phyloP scores from a whole-genome alignment of 1,140 invertebrate species.

The Bombyx mandarina region DNA sequence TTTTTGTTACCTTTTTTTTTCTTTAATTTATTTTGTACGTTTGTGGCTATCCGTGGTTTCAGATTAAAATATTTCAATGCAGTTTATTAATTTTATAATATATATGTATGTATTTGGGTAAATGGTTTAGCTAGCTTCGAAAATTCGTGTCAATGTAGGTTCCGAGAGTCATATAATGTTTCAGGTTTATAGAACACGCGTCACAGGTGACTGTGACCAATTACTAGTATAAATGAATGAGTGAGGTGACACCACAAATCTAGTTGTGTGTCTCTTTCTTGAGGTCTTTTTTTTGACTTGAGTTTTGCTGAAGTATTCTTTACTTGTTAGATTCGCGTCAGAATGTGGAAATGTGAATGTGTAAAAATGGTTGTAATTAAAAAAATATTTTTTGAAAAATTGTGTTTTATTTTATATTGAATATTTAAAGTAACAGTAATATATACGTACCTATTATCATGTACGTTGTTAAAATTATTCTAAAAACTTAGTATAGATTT shows the following conservation, averaged over 20 bases:
- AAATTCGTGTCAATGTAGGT: too few relatives aligned
- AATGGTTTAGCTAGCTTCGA: too few relatives aligned
- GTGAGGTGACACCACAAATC: background rate
- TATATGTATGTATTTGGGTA: too few relatives aligned
- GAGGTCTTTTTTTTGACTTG: too few relatives aligned
- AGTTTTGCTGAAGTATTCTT: too few relatives aligned
- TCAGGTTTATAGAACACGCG: background rate
- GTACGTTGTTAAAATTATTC: background rate
- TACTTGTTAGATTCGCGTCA: too few relatives aligned
- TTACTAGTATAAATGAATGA: background rate
- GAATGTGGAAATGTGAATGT: conserved; percentile 1
- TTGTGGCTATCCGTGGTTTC: too few relatives aligned
- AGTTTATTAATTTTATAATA: too few relatives aligned
- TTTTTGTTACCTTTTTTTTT: too few relatives aligned
- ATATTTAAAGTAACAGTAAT: background rate
- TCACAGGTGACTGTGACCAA: background rate
- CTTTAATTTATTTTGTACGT: too few relatives aligned
- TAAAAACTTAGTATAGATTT: background rate
- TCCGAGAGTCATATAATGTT: background rate
- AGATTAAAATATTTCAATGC: too few relatives aligned
- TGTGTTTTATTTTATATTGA: conserved; percentile 1
- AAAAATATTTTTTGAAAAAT: conserved; percentile 17
- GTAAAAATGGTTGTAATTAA: conserved; percentile 21
- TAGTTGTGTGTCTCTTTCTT: conserved; percentile 2
- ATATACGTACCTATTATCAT: background rate